These are phyloP conservation scores for Marasmarcha lunaedactyla DNA, from an alignment of 2,888 invertebrate genomes.

Conservation along the genomic window DNA sequence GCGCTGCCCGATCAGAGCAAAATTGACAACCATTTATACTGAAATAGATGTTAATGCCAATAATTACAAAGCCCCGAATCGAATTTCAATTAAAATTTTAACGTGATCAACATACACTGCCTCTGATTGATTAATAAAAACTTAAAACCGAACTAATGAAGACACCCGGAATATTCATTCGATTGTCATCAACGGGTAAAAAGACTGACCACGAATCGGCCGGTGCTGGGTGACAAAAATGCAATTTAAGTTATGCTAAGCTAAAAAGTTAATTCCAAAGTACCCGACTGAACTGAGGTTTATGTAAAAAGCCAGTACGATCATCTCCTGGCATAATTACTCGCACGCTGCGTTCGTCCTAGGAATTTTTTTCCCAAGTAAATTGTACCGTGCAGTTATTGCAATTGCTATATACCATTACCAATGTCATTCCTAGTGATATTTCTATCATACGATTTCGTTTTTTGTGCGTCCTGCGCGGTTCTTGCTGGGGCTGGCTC, in stretches of 20 bases:
- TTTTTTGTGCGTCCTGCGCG: conserved; percentile 30
- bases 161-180: conserved; percentile 52
- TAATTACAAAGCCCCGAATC: conserved; percentile 6
- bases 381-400: conserved; percentile 12
- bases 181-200: conserved; percentile 28
- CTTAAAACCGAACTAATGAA: conserved; percentile 41
- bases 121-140: too few relatives aligned
- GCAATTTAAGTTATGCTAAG: conserved; percentile 59
- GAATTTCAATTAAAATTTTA: conserved; percentile 21
- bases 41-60: conserved; percentile 4
- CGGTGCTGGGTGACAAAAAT: conserved; percentile 60
- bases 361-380: background rate
- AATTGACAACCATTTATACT: too few relatives aligned
- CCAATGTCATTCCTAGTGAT: conserved; percentile 39
- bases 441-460: conserved; percentile 40
- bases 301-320: conserved; percentile 41
- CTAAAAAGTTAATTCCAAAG: conserved; percentile 54
- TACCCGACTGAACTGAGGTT: conserved; percentile 29
- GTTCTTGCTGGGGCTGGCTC: conserved; percentile 25
- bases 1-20: too few relatives aligned
- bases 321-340: conserved; percentile 56
- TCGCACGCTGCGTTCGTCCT: conserved; percentile 36
- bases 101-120: too few relatives aligned
- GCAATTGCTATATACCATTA: conserved; percentile 32
- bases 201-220: conserved; percentile 25